Evolutionary conservation across 2,888 invertebrate species (phyloP), one percentile per base, ranked within the genome.

Genomic region (Drosophila mimica): DNA sequence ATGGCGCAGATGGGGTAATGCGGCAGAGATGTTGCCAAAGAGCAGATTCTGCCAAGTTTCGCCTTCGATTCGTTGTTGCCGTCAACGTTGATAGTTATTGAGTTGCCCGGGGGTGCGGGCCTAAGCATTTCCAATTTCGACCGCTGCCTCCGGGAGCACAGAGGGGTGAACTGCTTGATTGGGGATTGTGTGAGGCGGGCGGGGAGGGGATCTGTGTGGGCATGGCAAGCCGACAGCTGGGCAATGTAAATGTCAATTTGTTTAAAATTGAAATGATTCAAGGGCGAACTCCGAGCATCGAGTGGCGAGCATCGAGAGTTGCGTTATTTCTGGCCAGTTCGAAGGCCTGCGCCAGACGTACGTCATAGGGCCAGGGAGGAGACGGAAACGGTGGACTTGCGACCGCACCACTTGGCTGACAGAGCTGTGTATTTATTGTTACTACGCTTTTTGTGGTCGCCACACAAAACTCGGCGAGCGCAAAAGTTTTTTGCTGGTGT

Each of bases 211-310:
- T 20, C 33, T 49, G 11, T 52, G 33, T 20, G 46, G 68, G 62
- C 60, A 66, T 33, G 79, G 61, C 83, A 46, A 25, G 15, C 46
- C 46, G 46, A 46, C 46, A 79, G 74, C 76, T 60, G 74, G 82
- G 85, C 85, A 90, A 87, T 81, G 86, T 91, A 88, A 46, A 91
- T 91, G 85, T 80, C 87, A 91, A 91, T 91, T 91, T 91, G 85
- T 79, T 83, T 83, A 68, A 89, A 89, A 91, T 89, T 89, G 88
- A 89, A 89, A 91, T 91, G 90, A 89, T 91, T 90, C 91, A 91
- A 91, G 88, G 91, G 91, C 91, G 77, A 87, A 75, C 82, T 76
- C 54, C 72, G 61, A 64, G 66, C 62, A 58, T 46, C 76, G 58
- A 70, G 64, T 61, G 61, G 60, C 56, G 54, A 68, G 48, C 13